phyloP scores from a whole-genome alignment of 2,888 invertebrate species.

The Aspidiotus destructor region DNA sequence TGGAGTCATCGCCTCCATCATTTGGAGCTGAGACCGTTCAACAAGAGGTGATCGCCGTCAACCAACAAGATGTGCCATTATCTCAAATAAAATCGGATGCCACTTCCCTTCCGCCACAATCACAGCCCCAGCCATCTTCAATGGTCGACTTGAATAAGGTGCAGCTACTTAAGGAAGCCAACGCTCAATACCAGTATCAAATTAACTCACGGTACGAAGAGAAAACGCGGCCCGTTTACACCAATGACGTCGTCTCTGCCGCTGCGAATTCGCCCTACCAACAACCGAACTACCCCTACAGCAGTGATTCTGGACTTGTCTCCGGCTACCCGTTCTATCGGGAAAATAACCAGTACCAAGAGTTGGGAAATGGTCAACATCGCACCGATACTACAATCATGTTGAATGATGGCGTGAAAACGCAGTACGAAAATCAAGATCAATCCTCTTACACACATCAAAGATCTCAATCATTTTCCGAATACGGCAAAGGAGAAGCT shows the following conservation, averaged over 20 bases:
- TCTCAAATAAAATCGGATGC: not conserved
- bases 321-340: constrained; percentile 19
- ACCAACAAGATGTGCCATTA: constrained; percentile 9
- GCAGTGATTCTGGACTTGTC: not conserved
- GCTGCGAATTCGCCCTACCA: not conserved
- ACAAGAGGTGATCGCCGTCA: constrained; percentile 13
- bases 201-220: constrained; percentile 33
- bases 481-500: constrained; percentile 30
- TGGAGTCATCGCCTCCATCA: not conserved
- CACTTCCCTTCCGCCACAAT: not conserved
- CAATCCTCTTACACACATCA: constrained; percentile 20
- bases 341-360: constrained; percentile 25
- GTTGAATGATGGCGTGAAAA: constrained; percentile 3
- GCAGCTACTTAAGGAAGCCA: constrained; percentile 30
- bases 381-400: constrained; percentile 20
- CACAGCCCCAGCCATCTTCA: not conserved
- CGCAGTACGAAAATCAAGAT: constrained; percentile 12
- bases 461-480: constrained; percentile 29
- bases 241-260: constrained; percentile 1
- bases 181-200: constrained; percentile 31
- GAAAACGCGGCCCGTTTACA: constrained; percentile 28
- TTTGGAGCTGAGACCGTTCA: not conserved
- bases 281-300: not conserved
- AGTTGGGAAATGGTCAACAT: constrained; percentile 25
- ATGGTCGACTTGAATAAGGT: constrained; percentile 9